Base-by-base conservation (phyloP, 2,888 invertebrate genomes). In the Cephus runcator region DNA sequence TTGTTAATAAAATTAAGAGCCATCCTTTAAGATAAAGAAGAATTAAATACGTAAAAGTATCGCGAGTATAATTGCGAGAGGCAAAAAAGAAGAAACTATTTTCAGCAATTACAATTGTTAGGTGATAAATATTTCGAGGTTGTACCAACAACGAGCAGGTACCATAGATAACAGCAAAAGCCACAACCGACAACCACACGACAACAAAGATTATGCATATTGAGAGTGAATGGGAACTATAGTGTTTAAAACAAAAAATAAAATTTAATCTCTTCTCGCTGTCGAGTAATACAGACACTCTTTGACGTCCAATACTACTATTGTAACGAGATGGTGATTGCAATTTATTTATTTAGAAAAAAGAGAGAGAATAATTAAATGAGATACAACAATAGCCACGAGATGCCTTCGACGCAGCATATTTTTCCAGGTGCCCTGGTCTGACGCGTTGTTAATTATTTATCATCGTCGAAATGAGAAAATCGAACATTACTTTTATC, bases 321-420 rank as follows among this genome's bases (percentile, higher is more conserved):
- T 84, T 77, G 71, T 77, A 77, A 81, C 77, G 75, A 81, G 81
- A 84, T 83, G 79, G 82, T 83, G 79, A 86, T 85, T 80, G 84
- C 85, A 83, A 88, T 88, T 88, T 89, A 89, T 89, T 89, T 88
- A 89, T 88, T 86, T 86, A 87, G 84, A 82, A 15, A 40, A 40
- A 4, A 36, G 36, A 36, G 35, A 36, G 83, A 84, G 81, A 34
- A 83, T 76, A 73, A 79, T 75, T 84, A 81, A 80, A 73, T 82
- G 80, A 84, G 77, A 81, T 83, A 86, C 86, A 87, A 88, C 90
- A 89, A 89, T 90, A 89, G 89, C 88, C 90, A 90, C 89, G 87
- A 89, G 90, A 90, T 90, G 90, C 90, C 90, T 90, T 90, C 84
- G 87, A 89, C 83, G 88, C 88, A 88, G 83, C 85, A 88, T 86